Evolutionary conservation across 92 coral and sea anemone species (phyloP).

Genomic region (Epizoanthus ramosus): DNA sequence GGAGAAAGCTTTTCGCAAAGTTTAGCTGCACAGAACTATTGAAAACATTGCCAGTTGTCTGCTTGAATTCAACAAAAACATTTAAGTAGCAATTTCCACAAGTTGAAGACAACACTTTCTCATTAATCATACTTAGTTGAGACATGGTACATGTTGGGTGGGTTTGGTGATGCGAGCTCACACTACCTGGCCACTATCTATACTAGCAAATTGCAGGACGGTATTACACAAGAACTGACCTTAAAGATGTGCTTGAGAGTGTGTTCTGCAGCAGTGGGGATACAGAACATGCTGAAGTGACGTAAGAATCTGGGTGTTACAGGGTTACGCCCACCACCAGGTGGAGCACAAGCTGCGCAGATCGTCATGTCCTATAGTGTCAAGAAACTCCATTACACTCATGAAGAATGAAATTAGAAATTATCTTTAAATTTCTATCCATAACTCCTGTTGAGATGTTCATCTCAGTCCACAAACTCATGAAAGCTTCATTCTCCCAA

Average conservation of each 20-base stretch:
- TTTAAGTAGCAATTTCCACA: neutral
- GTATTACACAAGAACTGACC: slow-evolving; percentile 45
- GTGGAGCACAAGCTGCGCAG: slow-evolving; percentile 99
- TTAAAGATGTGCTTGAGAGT: slow-evolving; percentile 93
- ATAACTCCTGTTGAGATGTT: too few relatives aligned
- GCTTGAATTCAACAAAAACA: neutral
- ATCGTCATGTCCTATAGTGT: slow-evolving; percentile 91
- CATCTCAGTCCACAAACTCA: too few relatives aligned
- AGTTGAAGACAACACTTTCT: too few relatives aligned
- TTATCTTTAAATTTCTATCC: too few relatives aligned
- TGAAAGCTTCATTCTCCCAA: too few relatives aligned
- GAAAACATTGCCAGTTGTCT: neutral
- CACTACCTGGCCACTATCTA: too few relatives aligned
- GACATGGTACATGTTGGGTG: neutral
- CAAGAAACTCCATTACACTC: neutral
- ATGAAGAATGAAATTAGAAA: too few relatives aligned
- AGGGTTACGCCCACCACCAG: slow-evolving; percentile 99
- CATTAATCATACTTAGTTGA: neutral
- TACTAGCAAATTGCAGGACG: neutral
- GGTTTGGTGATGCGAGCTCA: neutral
- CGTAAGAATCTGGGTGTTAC: slow-evolving; percentile 98
- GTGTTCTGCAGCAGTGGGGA: slow-evolving; percentile 97
- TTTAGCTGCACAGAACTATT: too few relatives aligned
- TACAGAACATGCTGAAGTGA: slow-evolving; percentile 96
- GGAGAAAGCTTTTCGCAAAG: too few relatives aligned